Evolutionary conservation across 2,888 invertebrate genomes (phyloP).

Genomic region (Xestia rhomboidea): DNA sequence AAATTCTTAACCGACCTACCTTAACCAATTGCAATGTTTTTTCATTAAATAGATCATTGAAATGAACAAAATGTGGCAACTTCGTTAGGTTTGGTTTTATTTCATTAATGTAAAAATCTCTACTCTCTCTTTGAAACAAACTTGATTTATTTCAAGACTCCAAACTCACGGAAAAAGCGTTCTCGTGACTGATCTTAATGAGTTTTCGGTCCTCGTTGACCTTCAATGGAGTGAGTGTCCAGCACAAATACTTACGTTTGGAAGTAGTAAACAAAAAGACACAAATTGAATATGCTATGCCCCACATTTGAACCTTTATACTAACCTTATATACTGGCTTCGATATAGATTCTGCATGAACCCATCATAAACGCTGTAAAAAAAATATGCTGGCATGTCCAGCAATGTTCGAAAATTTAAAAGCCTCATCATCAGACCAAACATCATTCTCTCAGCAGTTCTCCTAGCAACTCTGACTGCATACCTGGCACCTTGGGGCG

Average conservation of each 20-base stretch:
- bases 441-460: conserved; percentile 25
- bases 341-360: neutral
- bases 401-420: conserved; percentile 4
- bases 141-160: conserved; percentile 44
- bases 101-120: conserved; percentile 1
- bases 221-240: conserved; percentile 9
- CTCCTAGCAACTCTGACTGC: conserved; percentile 35
- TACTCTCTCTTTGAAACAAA: conserved; percentile 21
- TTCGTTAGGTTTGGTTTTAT: conserved; percentile 3
- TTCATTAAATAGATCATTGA: neutral
- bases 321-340: neutral
- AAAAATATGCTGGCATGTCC: neutral
- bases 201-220: conserved; percentile 36
- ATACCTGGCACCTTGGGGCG: conserved; percentile 53
- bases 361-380: neutral
- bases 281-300: neutral
- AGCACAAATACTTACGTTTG: conserved; percentile 5
- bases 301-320: neutral
- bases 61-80: neutral
- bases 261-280: neutral
- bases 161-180: conserved; percentile 43
- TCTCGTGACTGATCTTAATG: conserved; percentile 51
- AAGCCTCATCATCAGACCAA: neutral
- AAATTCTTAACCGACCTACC: neutral
- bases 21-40: neutral